Conservation (phyloP, 2,797 vertebrate species). For the Pelodytes ibericus region DNA sequence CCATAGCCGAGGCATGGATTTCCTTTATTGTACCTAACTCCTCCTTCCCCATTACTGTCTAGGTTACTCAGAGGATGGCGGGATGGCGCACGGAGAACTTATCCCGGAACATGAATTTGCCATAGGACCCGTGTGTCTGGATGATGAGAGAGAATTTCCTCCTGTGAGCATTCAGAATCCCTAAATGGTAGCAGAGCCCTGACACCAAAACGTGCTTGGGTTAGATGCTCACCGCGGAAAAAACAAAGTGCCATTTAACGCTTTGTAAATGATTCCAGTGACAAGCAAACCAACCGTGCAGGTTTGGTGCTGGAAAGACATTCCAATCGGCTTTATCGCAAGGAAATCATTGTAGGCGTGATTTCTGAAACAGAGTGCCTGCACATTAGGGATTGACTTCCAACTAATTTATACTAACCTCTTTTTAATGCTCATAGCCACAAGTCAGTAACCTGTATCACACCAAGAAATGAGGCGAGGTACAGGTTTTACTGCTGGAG, state of each 20-base stretch:
- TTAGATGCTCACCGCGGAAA: conserved; percentile 53
- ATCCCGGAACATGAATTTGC: conserved; percentile 94
- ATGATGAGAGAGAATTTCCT: conserved; percentile 92
- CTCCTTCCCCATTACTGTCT: not conserved
- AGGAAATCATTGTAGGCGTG: not conserved
- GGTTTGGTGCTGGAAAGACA: not conserved
- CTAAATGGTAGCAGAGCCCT: conserved; percentile 67
- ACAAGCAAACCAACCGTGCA: not conserved
- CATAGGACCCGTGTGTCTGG: conserved; percentile 86
- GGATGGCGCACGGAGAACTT: conserved; percentile 86
- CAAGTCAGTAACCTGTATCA: too few relatives aligned
- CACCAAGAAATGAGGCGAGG: too few relatives aligned
- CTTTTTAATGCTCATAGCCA: too few relatives aligned
- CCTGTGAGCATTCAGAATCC: conserved; percentile 86
- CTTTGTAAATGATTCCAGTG: conserved; percentile 3
- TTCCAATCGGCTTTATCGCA: not conserved
- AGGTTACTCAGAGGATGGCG: conserved; percentile 93
- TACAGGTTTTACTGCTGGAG: too few relatives aligned
- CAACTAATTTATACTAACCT: too few relatives aligned
- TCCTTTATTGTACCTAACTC: not conserved
- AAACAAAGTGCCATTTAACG: conserved; percentile 28
- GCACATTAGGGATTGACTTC: too few relatives aligned
- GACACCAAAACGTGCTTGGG: conserved; percentile 55
- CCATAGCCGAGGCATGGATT: too few relatives aligned
- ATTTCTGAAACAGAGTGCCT: too few relatives aligned